These are phyloP conservation scores for Hippocampus zosterae DNA, from an alignment of 2,113 vertebrate species.

Conservation along the genomic window DNA sequence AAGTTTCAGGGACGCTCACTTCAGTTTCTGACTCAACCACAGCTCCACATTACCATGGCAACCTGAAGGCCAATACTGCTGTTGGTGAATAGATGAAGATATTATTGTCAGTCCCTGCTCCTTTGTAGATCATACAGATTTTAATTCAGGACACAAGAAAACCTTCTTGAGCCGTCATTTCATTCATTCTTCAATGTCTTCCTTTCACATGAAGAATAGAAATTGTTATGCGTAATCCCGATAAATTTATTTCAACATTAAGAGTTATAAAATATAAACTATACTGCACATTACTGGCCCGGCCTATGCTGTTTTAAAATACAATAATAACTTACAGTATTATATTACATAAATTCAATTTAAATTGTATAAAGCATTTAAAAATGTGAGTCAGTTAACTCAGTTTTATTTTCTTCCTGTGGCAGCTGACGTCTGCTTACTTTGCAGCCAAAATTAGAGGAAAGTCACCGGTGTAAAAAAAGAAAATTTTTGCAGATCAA, in stretches of 20 bases:
- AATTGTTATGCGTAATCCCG: neutral
- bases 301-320: no score
- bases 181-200: neutral
- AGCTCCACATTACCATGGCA: conserved; percentile 59
- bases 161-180: neutral
- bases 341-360: no score
- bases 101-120: conserved; percentile 7
- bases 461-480: neutral
- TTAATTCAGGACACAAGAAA: neutral
- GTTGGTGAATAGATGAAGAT: conserved; percentile 30
- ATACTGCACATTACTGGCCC: neutral
- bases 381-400: no score
- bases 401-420: no score
- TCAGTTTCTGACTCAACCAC: conserved; percentile 55
- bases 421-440: no score
- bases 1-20: conserved; percentile 66
- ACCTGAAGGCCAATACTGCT: conserved; percentile 62
- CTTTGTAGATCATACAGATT: conserved; percentile 13
- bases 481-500: neutral
- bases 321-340: no score
- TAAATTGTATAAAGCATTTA: no score
- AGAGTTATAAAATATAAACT: neutral
- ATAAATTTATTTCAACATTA: neutral
- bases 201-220: neutral
- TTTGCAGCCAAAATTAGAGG: no score